phyloP scores from a whole-genome alignment of 92 coral and sea anemone species.

The Phenganax stokvisi region DNA sequence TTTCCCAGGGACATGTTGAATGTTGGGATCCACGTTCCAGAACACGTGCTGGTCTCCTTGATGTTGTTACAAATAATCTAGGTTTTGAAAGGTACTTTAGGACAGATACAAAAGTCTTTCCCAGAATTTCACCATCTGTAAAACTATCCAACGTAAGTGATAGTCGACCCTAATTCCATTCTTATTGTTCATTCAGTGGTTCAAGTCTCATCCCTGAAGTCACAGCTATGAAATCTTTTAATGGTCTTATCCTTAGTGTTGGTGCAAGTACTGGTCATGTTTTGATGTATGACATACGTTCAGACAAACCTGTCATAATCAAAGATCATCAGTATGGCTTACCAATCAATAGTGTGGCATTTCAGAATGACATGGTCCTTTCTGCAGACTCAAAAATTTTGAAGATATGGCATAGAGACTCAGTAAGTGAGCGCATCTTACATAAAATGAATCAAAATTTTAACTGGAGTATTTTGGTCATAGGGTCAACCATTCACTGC shows the following conservation, averaged over 20 bases:
- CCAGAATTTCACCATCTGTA: not conserved
- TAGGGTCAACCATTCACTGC: constrained; percentile 95
- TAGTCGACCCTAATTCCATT: not conserved
- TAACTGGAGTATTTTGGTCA: not conserved
- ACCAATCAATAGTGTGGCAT: constrained; percentile 87
- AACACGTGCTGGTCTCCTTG: constrained; percentile 81
- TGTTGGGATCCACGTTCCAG: constrained; percentile 97
- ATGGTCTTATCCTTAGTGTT: constrained; percentile 75
- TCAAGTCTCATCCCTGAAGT: constrained; percentile 57
- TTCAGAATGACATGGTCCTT: constrained; percentile 75
- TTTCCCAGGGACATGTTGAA: constrained; percentile 78
- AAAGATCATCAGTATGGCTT: constrained; percentile 96
- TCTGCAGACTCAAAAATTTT: constrained; percentile 85
- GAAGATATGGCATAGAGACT: constrained; percentile 91
- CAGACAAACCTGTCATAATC: constrained; percentile 72
- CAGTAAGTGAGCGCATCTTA: constrained; percentile 50
- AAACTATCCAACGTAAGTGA: not conserved
- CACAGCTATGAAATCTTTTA: constrained; percentile 61
- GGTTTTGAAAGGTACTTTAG: constrained; percentile 54
- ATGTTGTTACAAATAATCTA: constrained; percentile 69
- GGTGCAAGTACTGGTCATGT: constrained; percentile 97
- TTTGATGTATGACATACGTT: constrained; percentile 78
- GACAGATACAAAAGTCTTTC: not conserved
- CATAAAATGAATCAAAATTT: not conserved
- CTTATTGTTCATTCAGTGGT: constrained; percentile 6